Base-by-base conservation (phyloP, 2,888 invertebrate species). In the Heterodera filipjevi region DNA sequence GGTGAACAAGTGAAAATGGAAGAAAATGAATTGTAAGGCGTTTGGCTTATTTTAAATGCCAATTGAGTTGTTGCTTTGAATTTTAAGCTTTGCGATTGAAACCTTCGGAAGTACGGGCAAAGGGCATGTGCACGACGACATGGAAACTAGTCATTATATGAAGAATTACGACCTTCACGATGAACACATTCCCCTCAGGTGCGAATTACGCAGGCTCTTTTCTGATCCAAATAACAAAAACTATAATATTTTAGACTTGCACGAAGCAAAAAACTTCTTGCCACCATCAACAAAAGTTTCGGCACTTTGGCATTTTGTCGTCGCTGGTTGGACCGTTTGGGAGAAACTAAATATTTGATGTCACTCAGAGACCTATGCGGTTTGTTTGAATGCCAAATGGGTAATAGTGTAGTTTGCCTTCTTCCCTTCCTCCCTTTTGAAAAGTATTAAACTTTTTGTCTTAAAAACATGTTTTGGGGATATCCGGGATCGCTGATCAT, bases 71-170 rank as follows among this genome's bases (percentile, higher is more conserved):
- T 27, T 33, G 3, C 32, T n/a, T 3, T 12, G 32, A 22, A 12
- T 44, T 73, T 75, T 66, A 12, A 75, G 75, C 19, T 75, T 75
- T 73, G 82, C 82, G 46, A 99, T 99, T 86, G 99, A 99, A 91
- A 99, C 99, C 0, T 99, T 99, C 90, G 99, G 99, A 66, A 97
- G 97, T 12, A 99, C 99, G 1, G 99, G 99, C n/a, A 91, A 91
- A 84, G 92, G 92, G 39, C 90, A 90, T 80, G 98, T 99, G 2
- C 97, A 98, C 89, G 98, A 99, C 89, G 99, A 99, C 89, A 95
- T 97, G 94, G 99, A 99, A 89, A 95, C 95, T 87, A 98, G 97
- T 27, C 99, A 99, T 91, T 99, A 99, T 90, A 99, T 99, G 98
- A 98, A 98, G 91, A 82, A 96, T 90, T 98, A 94, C 90, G 97